Evolutionary conservation across 1,140 invertebrate species (phyloP).

Genomic region (Papilio polyxenes): DNA sequence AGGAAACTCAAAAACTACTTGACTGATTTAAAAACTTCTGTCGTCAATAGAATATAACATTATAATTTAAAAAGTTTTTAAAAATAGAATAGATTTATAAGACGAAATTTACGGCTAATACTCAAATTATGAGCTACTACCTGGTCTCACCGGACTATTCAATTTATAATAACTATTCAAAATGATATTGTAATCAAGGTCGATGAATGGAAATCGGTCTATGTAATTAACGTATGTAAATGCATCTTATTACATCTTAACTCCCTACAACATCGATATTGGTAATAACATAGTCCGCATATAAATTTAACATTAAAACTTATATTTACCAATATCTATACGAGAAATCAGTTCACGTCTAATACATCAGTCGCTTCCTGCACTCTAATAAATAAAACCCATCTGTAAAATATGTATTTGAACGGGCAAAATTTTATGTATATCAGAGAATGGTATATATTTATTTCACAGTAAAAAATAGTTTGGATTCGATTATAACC

Average conservation of each 20-base stretch:
- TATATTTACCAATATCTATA: background rate
- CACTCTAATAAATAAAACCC: background rate
- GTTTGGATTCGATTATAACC: too few relatives aligned
- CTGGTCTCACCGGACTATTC: background rate
- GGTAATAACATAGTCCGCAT: slow-evolving; percentile 18
- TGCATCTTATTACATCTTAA: slow-evolving; percentile 11
- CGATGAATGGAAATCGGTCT: background rate
- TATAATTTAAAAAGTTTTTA: too few relatives aligned
- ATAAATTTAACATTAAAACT: slow-evolving; percentile 18
- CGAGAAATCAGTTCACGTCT: background rate
- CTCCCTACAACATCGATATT: background rate
- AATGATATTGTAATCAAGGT: background rate
- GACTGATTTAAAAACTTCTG: background rate
- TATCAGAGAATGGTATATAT: too few relatives aligned
- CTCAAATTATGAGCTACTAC: background rate
- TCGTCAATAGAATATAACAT: background rate
- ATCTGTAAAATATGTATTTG: background rate
- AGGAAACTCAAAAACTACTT: background rate
- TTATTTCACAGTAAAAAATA: too few relatives aligned
- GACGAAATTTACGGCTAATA: too few relatives aligned
- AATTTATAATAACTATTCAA: background rate
- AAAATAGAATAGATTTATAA: too few relatives aligned
- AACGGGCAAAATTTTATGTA: too few relatives aligned
- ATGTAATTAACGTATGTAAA: background rate
- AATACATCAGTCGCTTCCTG: background rate